Conservation (phyloP, 2,888 invertebrate species). For the Macrosiphum euphorbiae region DNA sequence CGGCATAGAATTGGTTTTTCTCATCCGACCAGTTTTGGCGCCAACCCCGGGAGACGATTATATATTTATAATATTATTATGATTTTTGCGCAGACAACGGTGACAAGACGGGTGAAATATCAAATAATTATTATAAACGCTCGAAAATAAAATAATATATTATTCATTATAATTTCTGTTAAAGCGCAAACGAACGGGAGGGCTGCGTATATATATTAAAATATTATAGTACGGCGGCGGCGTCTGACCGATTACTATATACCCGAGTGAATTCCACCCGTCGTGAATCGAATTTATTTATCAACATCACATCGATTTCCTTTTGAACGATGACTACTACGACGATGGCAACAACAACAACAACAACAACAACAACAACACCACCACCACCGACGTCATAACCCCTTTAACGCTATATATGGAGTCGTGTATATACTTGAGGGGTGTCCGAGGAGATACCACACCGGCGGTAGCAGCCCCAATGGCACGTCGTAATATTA, state of each 20-base stretch:
- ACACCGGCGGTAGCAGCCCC: neutral
- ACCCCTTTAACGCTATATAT: neutral
- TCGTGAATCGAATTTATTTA: conserved; percentile 44
- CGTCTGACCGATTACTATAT: neutral
- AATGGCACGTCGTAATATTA: neutral
- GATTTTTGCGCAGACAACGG: neutral
- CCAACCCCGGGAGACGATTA: neutral
- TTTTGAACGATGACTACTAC: neutral
- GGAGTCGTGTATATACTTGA: neutral
- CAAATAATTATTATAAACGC: neutral
- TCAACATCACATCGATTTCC: conserved; percentile 31
- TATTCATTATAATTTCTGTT: neutral
- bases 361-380: neutral
- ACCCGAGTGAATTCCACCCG: neutral
- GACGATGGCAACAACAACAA: neutral
- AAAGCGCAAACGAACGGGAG: neutral
- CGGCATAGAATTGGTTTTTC: neutral
- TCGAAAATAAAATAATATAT: neutral
- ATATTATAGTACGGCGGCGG: neutral
- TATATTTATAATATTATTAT: neutral
- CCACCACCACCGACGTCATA: neutral
- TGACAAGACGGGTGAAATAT: neutral
- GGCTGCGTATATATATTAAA: neutral
- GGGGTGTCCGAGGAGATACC: conserved; percentile 24
- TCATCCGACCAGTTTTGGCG: neutral